These are phyloP conservation scores for Nemurella pictetii DNA, from an alignment of 2,888 invertebrate genomes.

Conservation along the genomic window DNA sequence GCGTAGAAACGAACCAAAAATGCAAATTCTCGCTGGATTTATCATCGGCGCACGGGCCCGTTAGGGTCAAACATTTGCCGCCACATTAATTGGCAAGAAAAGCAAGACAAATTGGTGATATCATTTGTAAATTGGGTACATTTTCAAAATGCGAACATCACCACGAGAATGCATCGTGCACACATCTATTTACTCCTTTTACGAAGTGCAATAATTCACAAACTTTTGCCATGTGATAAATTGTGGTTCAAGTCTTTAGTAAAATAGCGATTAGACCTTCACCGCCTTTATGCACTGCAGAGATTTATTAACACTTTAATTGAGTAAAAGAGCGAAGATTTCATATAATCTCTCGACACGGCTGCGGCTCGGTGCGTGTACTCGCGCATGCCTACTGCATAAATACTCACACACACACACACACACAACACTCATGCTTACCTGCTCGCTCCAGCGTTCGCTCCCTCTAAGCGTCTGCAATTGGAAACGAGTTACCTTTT, in stretches of 20 bases:
- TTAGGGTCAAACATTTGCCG: not conserved
- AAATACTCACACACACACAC: not conserved
- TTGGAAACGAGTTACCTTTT: not conserved
- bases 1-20: no score
- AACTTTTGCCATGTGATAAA: not conserved
- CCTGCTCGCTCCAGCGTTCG: no score
- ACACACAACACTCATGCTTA: no score
- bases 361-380: not conserved
- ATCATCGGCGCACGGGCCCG: not conserved
- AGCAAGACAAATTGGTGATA: not conserved
- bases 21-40: not conserved
- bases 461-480: not conserved
- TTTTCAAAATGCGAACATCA: not conserved
- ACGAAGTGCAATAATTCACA: not conserved
- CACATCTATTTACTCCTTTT: not conserved
- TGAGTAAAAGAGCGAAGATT: slow-evolving; percentile 7
- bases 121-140: not conserved
- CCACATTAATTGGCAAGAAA: not conserved
- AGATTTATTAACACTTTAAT: slow-evolving; percentile 13
- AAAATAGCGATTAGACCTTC: slow-evolving; percentile 2
- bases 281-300: not conserved
- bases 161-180: not conserved
- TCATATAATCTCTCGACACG: not conserved
- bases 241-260: slow-evolving; percentile 3
- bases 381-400: not conserved